Base-by-base conservation (phyloP, 2,888 invertebrate genomes). In the Cerceris ruficornis region DNA sequence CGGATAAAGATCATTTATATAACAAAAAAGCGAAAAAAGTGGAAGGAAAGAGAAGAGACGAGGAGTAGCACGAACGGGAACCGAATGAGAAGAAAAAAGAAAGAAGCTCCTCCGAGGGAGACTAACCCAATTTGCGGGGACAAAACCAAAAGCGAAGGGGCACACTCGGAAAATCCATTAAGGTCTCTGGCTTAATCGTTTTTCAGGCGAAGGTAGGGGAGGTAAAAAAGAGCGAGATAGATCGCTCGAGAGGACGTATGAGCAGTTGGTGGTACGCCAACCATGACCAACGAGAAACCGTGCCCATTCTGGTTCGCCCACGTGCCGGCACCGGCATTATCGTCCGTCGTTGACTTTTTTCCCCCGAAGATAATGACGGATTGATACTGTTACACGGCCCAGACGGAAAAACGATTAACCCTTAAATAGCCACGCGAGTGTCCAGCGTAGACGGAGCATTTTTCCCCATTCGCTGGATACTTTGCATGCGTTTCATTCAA, bases 141-240 rank as follows among this genome's bases (percentile, higher is more conserved):
- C 81, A 77, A 73, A 82, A 76, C 72, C 69, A 68, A 50, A 70
- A 66, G 62, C 39, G 81, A 69, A 77, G 77, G 61, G 70, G 61
- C 72, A 79, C 78, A 72, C 77, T 81, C 79, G 78, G 82, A 75
- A 83, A 83, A 87, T 86, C 86, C 88, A 88, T 89, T 88, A 88
- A 87, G 82, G 82, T 77, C 75, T 82, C 81, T 72, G 81, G 70
- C 78, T 86, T 81, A 79, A 87, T 86, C 82, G 83, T 80, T 82
- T 66, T 55, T 66, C 39, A 14, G 41, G 8, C 9, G 17, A n/a
- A 7, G 54, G 15, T 61, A 28, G 9, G 28, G 11, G 1, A 7
- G n/a, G n/a, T n/a, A 11, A n/a, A 49, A 28, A 50, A 2, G 15
- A 39, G 52, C 4, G 14, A 11, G 65, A 50, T 14, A n/a, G 13